Percentiles rank a stretch among this genome's conserved stretches.
phyloP scores from a whole-genome alignment of 2,888 invertebrate species.

The Tetrapedia diversipes region DNA sequence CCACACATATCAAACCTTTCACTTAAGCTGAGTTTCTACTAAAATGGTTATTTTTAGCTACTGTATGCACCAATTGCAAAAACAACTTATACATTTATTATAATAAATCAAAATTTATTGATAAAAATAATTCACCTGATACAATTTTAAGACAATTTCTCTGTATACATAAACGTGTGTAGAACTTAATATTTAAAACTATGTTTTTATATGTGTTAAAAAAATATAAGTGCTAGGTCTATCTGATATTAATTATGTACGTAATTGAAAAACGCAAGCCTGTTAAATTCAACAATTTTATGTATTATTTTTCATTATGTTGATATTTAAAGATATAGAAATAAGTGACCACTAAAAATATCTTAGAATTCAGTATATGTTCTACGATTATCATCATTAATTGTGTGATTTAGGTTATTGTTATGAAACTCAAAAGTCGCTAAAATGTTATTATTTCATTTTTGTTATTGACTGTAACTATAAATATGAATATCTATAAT shows the following conservation, averaged over 20 bases:
- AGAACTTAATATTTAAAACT: conserved; percentile 36
- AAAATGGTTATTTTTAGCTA: conserved; percentile 28
- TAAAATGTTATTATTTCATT: conserved; percentile 42
- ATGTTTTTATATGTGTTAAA: conserved; percentile 41
- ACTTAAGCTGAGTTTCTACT: conserved; percentile 30
- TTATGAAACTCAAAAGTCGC: conserved; percentile 57
- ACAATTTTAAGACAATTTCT: conserved; percentile 25
- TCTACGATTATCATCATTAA: conserved; percentile 82
- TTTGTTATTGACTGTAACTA: conserved; percentile 15
- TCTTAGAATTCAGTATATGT: not conserved
- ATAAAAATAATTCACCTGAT: conserved; percentile 14
- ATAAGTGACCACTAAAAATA: conserved; percentile 13
- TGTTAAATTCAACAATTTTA: conserved; percentile 36
- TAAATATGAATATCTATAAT: conserved; percentile 22
- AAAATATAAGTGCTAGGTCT: conserved; percentile 34
- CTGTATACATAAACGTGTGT: conserved; percentile 21
- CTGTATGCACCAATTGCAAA: not conserved
- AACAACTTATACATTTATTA: conserved; percentile 1
- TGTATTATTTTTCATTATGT: conserved; percentile 24
- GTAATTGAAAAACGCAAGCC: conserved; percentile 37
- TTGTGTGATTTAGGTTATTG: conserved; percentile 59
- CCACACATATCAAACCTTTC: not conserved
- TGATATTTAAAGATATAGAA: conserved; percentile 21
- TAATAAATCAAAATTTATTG: conserved; percentile 9
- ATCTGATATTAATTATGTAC: conserved; percentile 56